These are phyloP conservation scores for Propithecus deckenii DNA, from an alignment of 2,797 vertebrate species.

Conservation along the genomic window DNA sequence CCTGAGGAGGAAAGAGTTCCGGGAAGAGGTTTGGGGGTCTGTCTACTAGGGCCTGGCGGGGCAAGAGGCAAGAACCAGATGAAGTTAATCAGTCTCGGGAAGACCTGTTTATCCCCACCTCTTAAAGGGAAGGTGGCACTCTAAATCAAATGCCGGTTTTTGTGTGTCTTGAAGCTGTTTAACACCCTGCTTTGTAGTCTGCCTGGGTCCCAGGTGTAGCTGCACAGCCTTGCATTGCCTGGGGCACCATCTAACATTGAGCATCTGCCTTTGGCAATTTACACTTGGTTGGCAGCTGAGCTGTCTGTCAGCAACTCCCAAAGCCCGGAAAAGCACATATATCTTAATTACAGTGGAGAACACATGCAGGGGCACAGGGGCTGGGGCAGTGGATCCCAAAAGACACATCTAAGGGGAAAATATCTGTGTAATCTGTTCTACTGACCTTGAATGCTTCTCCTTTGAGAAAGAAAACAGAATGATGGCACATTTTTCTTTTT, in stretches of 20 bases:
- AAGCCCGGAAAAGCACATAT: conserved; percentile 6
- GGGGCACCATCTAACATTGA: conserved; percentile 53
- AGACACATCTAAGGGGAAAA: background rate
- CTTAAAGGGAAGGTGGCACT: conserved; percentile 18
- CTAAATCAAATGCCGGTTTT: conserved; percentile 19
- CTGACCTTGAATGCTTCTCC: conserved; percentile 53
- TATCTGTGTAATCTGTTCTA: conserved; percentile 39
- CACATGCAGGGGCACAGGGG: background rate
- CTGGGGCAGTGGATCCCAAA: background rate
- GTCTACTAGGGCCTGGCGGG: background rate
- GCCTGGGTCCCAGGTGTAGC: background rate
- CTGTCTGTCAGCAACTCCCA: conserved; percentile 56
- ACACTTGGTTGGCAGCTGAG: background rate
- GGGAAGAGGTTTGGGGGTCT: background rate
- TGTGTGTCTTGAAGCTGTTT: conserved; percentile 32
- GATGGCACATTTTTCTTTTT: conserved; percentile 53
- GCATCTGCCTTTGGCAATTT: conserved; percentile 51
- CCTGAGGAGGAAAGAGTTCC: background rate
- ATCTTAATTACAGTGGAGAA: conserved; percentile 65
- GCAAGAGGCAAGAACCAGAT: background rate
- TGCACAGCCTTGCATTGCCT: conserved; percentile 39
- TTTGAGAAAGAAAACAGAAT: conserved; percentile 49
- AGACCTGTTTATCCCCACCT: background rate
- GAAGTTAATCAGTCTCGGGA: background rate
- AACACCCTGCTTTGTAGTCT: conserved; percentile 53